Evolutionary conservation across 2,797 vertebrate species (phyloP).

Genomic region (Neoniphon sammara): DNA sequence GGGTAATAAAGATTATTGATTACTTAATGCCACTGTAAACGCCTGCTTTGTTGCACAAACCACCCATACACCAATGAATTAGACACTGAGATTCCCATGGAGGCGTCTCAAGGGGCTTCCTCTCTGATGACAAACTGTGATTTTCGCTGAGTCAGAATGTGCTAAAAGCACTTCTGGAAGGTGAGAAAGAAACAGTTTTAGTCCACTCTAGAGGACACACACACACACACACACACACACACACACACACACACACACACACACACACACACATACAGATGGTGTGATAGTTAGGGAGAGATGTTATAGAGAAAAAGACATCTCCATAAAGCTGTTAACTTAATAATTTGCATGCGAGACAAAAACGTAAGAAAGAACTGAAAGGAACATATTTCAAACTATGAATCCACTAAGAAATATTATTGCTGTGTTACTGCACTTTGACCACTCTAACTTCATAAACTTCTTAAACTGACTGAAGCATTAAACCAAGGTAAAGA

Average conservation of each 20-base stretch:
- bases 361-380: conserved; percentile 2
- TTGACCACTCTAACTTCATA: too few species aligned
- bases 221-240: conserved; percentile 13
- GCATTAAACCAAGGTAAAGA: neutral
- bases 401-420: neutral
- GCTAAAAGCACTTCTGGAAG: conserved; percentile 43
- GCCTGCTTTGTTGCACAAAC: too few species aligned
- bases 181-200: conserved; percentile 11
- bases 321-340: conserved; percentile 2
- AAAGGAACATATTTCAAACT: conserved; percentile 8
- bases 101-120: too few species aligned
- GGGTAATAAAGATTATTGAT: too few species aligned
- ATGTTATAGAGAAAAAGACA: neutral
- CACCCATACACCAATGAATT: too few species aligned
- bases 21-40: too few species aligned
- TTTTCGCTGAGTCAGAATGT: conserved; percentile 44
- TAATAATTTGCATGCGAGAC: conserved; percentile 12
- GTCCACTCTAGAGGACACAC: neutral
- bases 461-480: neutral
- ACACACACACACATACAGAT: conserved; percentile 12
- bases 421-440: neutral
- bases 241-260: neutral
- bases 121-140: conserved; percentile 18
- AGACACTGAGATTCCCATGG: too few species aligned
- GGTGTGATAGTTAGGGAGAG: neutral